Percentiles rank a stretch among this genome's conserved stretches.
Conservation (phyloP, 2,888 invertebrate species). For the Rugalucina vietnamica region DNA sequence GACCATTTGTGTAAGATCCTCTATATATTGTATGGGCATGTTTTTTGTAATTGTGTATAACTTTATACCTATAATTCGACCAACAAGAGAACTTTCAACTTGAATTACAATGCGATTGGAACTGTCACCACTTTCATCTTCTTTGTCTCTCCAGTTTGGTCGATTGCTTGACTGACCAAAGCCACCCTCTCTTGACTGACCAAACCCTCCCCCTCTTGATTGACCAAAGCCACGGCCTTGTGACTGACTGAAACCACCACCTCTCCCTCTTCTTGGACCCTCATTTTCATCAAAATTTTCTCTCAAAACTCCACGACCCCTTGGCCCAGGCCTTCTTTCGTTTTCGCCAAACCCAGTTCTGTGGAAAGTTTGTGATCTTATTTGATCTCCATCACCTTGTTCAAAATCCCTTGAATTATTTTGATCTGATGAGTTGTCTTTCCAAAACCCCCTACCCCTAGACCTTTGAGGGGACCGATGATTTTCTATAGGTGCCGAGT, state of each 20-base stretch:
- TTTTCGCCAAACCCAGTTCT: not conserved
- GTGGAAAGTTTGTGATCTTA: not conserved
- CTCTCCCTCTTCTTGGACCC: not conserved
- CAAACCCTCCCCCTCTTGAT: not conserved
- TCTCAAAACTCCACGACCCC: constrained; percentile 9
- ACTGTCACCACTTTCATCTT: not conserved
- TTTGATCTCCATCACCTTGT: not conserved
- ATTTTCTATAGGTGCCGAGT: not conserved
- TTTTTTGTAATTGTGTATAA: not conserved
- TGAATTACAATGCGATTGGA: not conserved
- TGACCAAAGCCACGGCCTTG: not conserved
- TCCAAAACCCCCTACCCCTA: constrained; percentile 43
- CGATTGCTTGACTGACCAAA: not conserved
- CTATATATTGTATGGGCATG: too few species aligned
- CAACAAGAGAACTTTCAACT: constrained; percentile 47
- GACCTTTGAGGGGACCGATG: too few species aligned
- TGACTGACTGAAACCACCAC: not conserved
- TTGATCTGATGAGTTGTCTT: constrained; percentile 22
- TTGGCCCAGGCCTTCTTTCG: not conserved
- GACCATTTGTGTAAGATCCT: too few species aligned
- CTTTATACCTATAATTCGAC: constrained; percentile 71
- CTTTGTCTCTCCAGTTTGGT: constrained; percentile 5
- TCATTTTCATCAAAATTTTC: not conserved
- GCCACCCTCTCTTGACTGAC: constrained; percentile 12
- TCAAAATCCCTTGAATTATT: not conserved